Percentiles rank a stretch among this genome's conserved stretches.
Conservation (phyloP, 2,888 invertebrate species). For the Galeopsomyia nigrocyanea region DNA sequence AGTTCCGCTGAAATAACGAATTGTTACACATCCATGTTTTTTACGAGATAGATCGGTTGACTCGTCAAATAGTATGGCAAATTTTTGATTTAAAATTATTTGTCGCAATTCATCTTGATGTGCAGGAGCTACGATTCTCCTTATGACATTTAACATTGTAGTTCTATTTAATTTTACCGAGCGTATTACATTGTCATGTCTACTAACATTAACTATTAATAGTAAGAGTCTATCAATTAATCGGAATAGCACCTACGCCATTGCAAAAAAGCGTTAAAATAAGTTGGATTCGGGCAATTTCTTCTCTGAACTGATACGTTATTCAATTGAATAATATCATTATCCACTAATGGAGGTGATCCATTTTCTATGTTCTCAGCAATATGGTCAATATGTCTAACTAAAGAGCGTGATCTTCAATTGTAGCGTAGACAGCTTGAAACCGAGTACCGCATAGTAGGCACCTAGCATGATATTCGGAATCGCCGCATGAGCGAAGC, state of each 20-base stretch:
- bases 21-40: conserved; percentile 11
- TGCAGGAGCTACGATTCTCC: neutral
- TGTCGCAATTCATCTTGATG: neutral
- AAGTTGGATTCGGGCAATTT: no score
- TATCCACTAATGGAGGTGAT: no score
- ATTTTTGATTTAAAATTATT: neutral
- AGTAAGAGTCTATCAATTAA: neutral
- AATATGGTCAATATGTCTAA: no score
- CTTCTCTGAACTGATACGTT: no score
- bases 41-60: neutral
- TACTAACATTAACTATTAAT: neutral
- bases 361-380: no score
- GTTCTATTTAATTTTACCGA: conserved; percentile 1
- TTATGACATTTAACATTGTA: neutral
- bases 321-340: no score
- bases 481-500: no score
- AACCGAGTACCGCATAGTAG: no score
- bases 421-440: no score
- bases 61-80: conserved; percentile 14
- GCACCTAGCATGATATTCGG: no score
- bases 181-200: neutral
- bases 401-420: no score
- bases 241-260: neutral
- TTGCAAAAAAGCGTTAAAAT: no score
- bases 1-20: neutral